A percentile compares a stretch with the other conserved stretches of the same genome.
Conservation (phyloP, 2,888 invertebrate genomes). For the Hemaris fuciformis region DNA sequence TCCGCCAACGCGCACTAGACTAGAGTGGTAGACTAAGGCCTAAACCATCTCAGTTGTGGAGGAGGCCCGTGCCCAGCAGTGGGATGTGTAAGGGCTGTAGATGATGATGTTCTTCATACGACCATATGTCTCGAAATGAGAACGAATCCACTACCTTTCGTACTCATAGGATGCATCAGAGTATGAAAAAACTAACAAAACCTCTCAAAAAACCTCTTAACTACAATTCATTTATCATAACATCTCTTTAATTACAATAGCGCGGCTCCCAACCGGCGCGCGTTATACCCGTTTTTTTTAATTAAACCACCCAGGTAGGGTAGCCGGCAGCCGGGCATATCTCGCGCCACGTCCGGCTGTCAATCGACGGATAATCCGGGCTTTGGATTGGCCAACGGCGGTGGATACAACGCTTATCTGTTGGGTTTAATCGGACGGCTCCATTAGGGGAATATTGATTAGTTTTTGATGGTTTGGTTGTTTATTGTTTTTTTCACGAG, state of each 20-base stretch:
- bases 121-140: too few species aligned
- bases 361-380: slow-evolving; percentile 3
- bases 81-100: too few species aligned
- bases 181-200: too few species aligned
- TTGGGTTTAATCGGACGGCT: neutral
- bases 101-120: too few species aligned
- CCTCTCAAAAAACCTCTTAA: too few species aligned
- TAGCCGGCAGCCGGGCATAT: neutral
- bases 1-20: too few species aligned
- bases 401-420: neutral
- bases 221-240: neutral
- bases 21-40: too few species aligned
- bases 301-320: neutral
- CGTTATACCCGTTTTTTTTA: neutral
- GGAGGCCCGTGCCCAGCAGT: too few species aligned
- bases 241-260: neutral
- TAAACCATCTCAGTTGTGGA: too few species aligned
- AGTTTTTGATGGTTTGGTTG: too few species aligned
- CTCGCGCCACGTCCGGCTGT: neutral
- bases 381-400: neutral
- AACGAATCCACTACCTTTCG: too few species aligned
- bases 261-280: neutral
- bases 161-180: too few species aligned
- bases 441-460: neutral
- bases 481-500: neutral